Evolutionary conservation across 2,797 vertebrate species (phyloP).

Genomic region (Thamnophis elegans): DNA sequence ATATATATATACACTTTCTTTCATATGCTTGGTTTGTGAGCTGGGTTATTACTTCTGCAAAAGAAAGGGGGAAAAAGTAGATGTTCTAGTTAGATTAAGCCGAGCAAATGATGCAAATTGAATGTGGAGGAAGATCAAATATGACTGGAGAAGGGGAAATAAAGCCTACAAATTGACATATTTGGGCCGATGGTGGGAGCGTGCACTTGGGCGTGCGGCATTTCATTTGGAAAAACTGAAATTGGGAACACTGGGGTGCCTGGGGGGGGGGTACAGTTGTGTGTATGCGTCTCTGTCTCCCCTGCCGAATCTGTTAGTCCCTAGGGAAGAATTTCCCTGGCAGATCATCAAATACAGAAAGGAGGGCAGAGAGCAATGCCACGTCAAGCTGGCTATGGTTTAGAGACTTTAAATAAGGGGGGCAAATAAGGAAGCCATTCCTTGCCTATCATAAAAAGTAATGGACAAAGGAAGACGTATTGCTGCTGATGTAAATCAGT

Average conservation of each 20-base stretch:
- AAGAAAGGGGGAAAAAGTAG: background rate
- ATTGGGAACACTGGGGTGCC: accelerated
- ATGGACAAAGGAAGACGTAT: accelerated
- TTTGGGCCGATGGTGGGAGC: background rate
- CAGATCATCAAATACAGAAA: background rate
- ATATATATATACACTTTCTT: too few relatives aligned
- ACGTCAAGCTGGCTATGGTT: accelerated
- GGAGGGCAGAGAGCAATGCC: background rate
- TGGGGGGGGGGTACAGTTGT: accelerated
- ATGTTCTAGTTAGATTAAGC: background rate
- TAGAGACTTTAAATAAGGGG: background rate
- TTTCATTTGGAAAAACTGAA: background rate
- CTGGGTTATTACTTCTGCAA: background rate
- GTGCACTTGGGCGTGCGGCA: too few relatives aligned
- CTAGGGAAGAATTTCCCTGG: background rate
- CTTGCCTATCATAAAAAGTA: accelerated
- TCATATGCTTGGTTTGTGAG: background rate
- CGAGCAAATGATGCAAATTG: accelerated
- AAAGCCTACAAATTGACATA: background rate
- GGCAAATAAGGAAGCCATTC: accelerated
- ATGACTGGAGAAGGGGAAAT: accelerated
- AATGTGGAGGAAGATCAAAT: background rate
- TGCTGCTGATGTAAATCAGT: accelerated
- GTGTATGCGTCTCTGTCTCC: accelerated
- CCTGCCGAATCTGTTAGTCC: accelerated